A percentile compares a stretch with the other conserved stretches of the same genome.
Conservation (phyloP, 1,140 invertebrate genomes). For the Heterodera schachtii region DNA sequence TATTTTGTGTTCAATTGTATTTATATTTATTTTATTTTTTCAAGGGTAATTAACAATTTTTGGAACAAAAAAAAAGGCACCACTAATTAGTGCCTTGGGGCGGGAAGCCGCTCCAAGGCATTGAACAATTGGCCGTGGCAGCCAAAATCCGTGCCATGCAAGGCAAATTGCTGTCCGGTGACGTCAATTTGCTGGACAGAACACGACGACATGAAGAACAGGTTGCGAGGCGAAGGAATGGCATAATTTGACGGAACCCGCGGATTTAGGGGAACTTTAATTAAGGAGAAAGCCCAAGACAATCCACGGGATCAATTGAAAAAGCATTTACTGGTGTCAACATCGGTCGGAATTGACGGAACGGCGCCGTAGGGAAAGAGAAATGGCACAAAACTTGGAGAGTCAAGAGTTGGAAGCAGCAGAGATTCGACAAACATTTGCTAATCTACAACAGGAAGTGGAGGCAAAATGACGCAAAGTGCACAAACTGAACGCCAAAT, state of each 20-base stretch:
- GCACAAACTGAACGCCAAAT: slow-evolving; percentile 74
- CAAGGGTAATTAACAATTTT: too few species aligned
- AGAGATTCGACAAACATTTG: slow-evolving; percentile 81
- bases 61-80: too few species aligned
- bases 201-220: slow-evolving; percentile 84
- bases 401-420: slow-evolving; percentile 83
- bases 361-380: slow-evolving; percentile 68
- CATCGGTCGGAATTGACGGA: slow-evolving; percentile 80
- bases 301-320: not conserved
- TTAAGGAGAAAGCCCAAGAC: too few species aligned
- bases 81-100: too few species aligned
- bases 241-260: not conserved
- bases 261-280: too few species aligned
- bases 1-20: too few species aligned
- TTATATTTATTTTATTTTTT: too few species aligned
- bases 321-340: slow-evolving; percentile 70
- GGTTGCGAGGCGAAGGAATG: not conserved
- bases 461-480: slow-evolving; percentile 87
- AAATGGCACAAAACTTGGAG: slow-evolving; percentile 70
- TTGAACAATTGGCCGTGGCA: slow-evolving; percentile 66
- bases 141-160: slow-evolving; percentile 75
- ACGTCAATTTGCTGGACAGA: slow-evolving; percentile 84
- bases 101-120: too few species aligned
- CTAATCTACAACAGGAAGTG: slow-evolving; percentile 85
- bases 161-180: slow-evolving; percentile 81